phyloP scores from a whole-genome alignment of 2,888 invertebrate species.

The Lysandra bellargus region DNA sequence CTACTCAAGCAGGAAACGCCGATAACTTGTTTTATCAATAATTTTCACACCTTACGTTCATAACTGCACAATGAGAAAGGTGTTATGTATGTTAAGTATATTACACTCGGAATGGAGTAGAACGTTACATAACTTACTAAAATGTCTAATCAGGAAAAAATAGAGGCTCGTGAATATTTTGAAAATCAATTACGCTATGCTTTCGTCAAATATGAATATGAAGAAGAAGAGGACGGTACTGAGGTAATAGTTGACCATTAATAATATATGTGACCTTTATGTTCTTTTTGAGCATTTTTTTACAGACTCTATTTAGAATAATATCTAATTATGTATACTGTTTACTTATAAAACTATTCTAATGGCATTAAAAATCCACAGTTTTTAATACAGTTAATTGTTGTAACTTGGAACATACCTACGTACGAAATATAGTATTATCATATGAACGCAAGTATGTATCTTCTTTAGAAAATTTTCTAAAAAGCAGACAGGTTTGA shows the following conservation, averaged over 20 bases:
- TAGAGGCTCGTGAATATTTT: slow-evolving; percentile 66
- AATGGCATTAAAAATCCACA: too few relatives aligned
- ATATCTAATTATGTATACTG: too few relatives aligned
- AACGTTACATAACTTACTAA: slow-evolving; percentile 34
- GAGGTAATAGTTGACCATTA: slow-evolving; percentile 55
- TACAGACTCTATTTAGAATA: too few relatives aligned
- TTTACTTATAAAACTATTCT: too few relatives aligned
- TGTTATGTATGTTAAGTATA: too few relatives aligned
- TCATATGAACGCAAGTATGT: too few relatives aligned
- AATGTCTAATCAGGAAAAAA: slow-evolving; percentile 57
- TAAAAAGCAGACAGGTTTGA: too few relatives aligned
- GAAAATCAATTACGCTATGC: slow-evolving; percentile 70
- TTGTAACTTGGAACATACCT: too few relatives aligned
- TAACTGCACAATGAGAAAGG: slow-evolving; percentile 34
- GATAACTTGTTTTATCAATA: slow-evolving; percentile 69
- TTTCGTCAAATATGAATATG: slow-evolving; percentile 65
- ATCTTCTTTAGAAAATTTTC: too few relatives aligned
- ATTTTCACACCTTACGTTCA: slow-evolving; percentile 56
- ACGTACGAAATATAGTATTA: too few relatives aligned
- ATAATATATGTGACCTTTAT: neutral
- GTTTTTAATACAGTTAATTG: too few relatives aligned
- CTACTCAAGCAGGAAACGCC: neutral
- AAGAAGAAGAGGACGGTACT: slow-evolving; percentile 65
- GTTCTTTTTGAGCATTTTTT: too few relatives aligned
- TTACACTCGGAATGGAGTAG: slow-evolving; percentile 41